Conservation (phyloP, 2,888 invertebrate species). For the Ctena decussata region DNA sequence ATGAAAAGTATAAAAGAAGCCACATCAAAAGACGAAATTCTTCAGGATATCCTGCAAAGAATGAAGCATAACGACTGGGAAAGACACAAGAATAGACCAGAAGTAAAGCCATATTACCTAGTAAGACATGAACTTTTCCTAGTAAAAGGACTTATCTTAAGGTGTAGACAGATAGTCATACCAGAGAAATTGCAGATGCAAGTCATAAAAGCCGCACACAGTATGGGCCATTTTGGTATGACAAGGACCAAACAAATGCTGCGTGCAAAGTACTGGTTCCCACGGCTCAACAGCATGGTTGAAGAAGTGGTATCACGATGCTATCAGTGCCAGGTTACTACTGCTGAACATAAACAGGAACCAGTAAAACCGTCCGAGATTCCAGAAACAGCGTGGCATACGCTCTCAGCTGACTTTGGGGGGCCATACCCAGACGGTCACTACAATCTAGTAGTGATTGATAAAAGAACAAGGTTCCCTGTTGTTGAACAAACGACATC, state of each 20-base stretch:
- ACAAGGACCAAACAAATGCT: too few relatives aligned
- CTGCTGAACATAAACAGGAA: too few relatives aligned
- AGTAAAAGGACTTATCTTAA: not conserved
- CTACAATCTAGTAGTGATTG: too few relatives aligned
- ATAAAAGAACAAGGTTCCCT: not conserved
- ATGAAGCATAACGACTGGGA: too few relatives aligned
- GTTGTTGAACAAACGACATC: not conserved
- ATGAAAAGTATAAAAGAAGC: not conserved
- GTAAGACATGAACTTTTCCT: constrained; percentile 8
- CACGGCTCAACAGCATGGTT: too few relatives aligned
- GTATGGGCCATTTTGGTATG: too few relatives aligned
- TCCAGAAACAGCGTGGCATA: not conserved
- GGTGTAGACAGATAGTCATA: constrained; percentile 19
- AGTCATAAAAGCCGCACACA: constrained; percentile 11
- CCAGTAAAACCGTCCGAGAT: not conserved
- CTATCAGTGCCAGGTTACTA: not conserved
- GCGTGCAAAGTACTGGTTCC: too few relatives aligned
- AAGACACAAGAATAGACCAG: too few relatives aligned
- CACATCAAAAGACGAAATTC: not conserved
- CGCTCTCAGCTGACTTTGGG: not conserved
- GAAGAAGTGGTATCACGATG: too few relatives aligned
- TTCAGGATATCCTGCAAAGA: not conserved
- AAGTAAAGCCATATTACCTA: not conserved
- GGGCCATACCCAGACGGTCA: too few relatives aligned
- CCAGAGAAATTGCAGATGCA: constrained; percentile 17